Evolutionary conservation across 1,140 invertebrate species (phyloP).

Genomic region (Drosophila melanica): DNA sequence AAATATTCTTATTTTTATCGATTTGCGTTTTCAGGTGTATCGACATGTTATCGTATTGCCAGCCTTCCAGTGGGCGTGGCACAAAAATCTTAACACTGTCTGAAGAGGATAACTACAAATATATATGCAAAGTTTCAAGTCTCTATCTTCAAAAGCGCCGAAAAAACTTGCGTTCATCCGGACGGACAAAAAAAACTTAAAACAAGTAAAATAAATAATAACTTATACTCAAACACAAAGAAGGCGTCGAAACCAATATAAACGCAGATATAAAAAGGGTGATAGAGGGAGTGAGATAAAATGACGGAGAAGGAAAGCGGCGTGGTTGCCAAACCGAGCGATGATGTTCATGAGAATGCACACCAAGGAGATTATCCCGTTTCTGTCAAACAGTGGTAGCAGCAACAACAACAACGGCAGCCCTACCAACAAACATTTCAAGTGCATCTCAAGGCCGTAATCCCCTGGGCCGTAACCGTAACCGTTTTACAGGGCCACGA

Average conservation of each 20-base stretch:
- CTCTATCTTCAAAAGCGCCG: too few species aligned
- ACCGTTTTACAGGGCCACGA: slow-evolving; percentile 46
- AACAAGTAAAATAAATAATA: slow-evolving; percentile 16
- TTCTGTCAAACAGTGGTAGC: slow-evolving; percentile 39
- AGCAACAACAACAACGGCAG: slow-evolving; percentile 14
- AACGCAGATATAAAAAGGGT: neutral
- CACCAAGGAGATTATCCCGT: slow-evolving; percentile 48
- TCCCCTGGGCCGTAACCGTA: slow-evolving; percentile 40
- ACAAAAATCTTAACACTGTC: too few species aligned
- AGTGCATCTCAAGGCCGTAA: slow-evolving; percentile 51
- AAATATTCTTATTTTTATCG: too few species aligned
- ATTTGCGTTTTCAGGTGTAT: too few species aligned
- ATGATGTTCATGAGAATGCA: slow-evolving; percentile 44
- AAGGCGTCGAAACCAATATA: slow-evolving; percentile 42
- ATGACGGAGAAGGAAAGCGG: neutral
- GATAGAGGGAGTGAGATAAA: neutral
- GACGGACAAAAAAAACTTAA: neutral
- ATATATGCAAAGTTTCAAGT: too few species aligned
- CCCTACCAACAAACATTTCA: slow-evolving; percentile 38
- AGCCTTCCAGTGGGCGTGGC: too few species aligned
- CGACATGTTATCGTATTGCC: too few species aligned
- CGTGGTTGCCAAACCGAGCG: neutral
- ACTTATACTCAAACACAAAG: slow-evolving; percentile 20
- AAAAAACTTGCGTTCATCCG: too few species aligned
- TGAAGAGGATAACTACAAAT: too few species aligned